Base-by-base conservation (phyloP, 2,113 vertebrate species). In the Larimichthys polyactis region DNA sequence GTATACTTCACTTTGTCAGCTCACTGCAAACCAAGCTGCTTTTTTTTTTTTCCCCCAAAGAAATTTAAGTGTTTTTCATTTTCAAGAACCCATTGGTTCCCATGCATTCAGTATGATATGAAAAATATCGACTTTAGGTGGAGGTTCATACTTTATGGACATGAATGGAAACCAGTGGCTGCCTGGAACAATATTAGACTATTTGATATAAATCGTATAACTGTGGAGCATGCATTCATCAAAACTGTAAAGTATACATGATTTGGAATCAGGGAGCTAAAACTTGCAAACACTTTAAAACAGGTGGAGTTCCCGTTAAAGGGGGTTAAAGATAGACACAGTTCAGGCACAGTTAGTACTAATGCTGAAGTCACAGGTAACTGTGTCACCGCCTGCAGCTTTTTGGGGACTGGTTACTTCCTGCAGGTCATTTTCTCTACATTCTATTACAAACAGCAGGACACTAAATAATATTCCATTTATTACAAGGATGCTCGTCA, bases 261-360 rank as follows among this genome's bases (percentile, higher is more conserved):
- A 75, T 64, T 44, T 73, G 48, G 6, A 55, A 59, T 48, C 19
- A 22, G n/a, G 11, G 65, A 19, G 62, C 15, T 22, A 16, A 67
- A 78, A 54, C 44, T 5, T 36, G n/a, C 27, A 46, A 71, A 55
- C 24, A 32, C 5, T 1, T 58, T 66, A 48, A 85, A 86, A 40
- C 3, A 44, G 59, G 49, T 58, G 72, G 68, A 20, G 36, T 24
- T 87, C 60, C 60, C 6, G 7, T 82, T 78, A 84, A 76, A 86
- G 76, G 83, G 67, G 27, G 24, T 70, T 72, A n/a, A 40, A 69
- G 46, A 80, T 72, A 19, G 79, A 60, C 36, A 69, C 36, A 32
- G 66, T 78, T 74, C 27, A 92, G 82, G 89, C 89, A 90, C 90
- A 67, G 81, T 86, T 77, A 82, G 71, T 66, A 78, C 57, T 71